Base-by-base conservation (phyloP, 1,140 invertebrate genomes). In the Papilio machaon region DNA sequence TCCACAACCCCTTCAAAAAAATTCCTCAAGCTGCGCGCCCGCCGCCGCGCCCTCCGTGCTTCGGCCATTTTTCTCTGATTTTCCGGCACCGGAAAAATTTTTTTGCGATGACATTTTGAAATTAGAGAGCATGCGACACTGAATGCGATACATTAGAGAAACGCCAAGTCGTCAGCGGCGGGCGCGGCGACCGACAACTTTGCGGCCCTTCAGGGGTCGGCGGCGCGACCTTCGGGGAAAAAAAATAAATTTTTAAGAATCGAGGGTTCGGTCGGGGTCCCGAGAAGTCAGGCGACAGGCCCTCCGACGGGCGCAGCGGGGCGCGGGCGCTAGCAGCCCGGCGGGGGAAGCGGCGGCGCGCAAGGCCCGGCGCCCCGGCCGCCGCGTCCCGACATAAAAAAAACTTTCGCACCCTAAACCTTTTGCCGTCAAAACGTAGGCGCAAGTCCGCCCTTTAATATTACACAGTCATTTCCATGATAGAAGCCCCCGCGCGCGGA, bases 381-480 rank as follows among this genome's bases (percentile, higher is more conserved):
- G 80, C 75, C 46, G 82, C 70, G 81, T 85, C 82, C 83, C 78
- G 81, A 81, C 70, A 86, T 82, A 90, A 92, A 93, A 91, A 91
- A 90, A 83, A 85, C 81, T 85, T 80, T 78, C 82, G 43, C 78
- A 90, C 49, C 85, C 82, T 76, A 60, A 84, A 84, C 49, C 85
- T 92, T 90, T 89, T 88, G 67, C 82, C 67, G 30, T 81, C 86
- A 85, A 80, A 67, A 60, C 81, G 84, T 86, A 92, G 91, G 92
- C 91, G 91, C 92, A 91, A 88, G 86, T 83, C 86, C 82, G 54
- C 60, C 80, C 80, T 84, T 83, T 80, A 83, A 13, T 70, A 83
- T 83, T 67, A 64, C 81, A 49, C 4, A 76, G 74, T 74, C 83
- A 90, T 88, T 85, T 46, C 1, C 9, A 8, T 15, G 67, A 8